phyloP scores from a whole-genome alignment of 1,140 invertebrate genomes.

The Telenomus remus region DNA sequence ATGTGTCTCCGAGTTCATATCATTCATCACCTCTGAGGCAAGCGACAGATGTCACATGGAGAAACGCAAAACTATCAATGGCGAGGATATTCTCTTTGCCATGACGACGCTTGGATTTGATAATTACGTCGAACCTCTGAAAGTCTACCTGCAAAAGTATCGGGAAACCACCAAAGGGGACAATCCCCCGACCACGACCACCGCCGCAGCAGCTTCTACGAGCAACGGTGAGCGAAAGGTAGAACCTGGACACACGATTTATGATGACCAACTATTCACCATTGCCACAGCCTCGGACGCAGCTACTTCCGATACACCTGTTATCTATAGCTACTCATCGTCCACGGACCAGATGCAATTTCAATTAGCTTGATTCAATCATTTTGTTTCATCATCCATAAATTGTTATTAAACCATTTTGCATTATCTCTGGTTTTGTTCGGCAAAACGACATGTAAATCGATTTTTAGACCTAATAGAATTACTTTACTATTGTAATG shows the following conservation, averaged over 20 bases:
- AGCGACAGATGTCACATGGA: slow-evolving; percentile 97
- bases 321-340: slow-evolving; percentile 73
- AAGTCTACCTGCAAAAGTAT: slow-evolving; percentile 97
- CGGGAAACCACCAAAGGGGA: slow-evolving; percentile 83
- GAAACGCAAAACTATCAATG: slow-evolving; percentile 99
- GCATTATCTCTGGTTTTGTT: too few species aligned
- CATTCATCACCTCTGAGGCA: slow-evolving; percentile 99
- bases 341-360: slow-evolving; percentile 73
- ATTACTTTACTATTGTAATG: neutral
- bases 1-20: slow-evolving; percentile 99
- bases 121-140: slow-evolving; percentile 98
- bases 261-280: slow-evolving; percentile 73
- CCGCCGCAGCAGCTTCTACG: slow-evolving; percentile 29
- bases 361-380: slow-evolving; percentile 68
- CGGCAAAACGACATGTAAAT: too few species aligned
- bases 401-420: too few species aligned
- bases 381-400: neutral
- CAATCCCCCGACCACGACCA: slow-evolving; percentile 61
- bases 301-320: slow-evolving; percentile 70
- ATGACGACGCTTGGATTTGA: slow-evolving; percentile 98
- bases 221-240: slow-evolving; percentile 67
- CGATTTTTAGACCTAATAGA: too few species aligned
- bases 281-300: slow-evolving; percentile 68
- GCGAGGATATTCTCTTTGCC: slow-evolving; percentile 97
- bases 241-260: slow-evolving; percentile 64